Conservation (phyloP, 2,888 invertebrate genomes). For the Conchocele bisecta region DNA sequence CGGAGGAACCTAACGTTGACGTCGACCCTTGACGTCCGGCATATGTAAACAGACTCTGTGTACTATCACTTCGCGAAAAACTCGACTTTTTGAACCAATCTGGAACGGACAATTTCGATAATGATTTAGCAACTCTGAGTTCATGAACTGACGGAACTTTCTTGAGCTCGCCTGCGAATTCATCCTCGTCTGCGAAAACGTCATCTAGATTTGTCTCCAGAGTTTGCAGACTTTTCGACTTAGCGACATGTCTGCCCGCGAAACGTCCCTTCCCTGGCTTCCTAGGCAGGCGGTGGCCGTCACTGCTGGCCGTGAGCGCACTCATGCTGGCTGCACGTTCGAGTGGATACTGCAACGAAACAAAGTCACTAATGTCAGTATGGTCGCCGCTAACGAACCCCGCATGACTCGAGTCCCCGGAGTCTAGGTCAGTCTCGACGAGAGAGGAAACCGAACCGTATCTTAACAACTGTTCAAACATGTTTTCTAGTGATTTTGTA, state of each 20-base stretch:
- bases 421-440: conserved; percentile 75
- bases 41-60: conserved; percentile 68
- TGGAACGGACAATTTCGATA: conserved; percentile 96
- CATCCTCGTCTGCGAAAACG: conserved; percentile 60
- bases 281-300: conserved; percentile 57
- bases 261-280: conserved; percentile 72
- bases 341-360: conserved; percentile 72
- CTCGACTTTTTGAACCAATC: conserved; percentile 93
- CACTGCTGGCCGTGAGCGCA: conserved; percentile 63
- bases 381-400: conserved; percentile 64
- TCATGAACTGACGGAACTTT: conserved; percentile 96
- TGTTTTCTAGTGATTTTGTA: conserved; percentile 73
- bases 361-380: conserved; percentile 71
- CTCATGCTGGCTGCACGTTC: conserved; percentile 77
- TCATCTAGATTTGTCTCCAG: conserved; percentile 76
- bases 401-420: conserved; percentile 58
- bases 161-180: conserved; percentile 60
- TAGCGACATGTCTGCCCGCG: conserved; percentile 72
- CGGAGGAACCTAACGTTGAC: conserved; percentile 72
- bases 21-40: conserved; percentile 69
- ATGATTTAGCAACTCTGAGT: conserved; percentile 94
- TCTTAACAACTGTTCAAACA: conserved; percentile 64
- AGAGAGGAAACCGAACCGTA: conserved; percentile 71
- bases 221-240: conserved; percentile 77
- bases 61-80: conserved; percentile 74